Conservation (phyloP, 2,797 vertebrate species). For the Tragopan temminckii region DNA sequence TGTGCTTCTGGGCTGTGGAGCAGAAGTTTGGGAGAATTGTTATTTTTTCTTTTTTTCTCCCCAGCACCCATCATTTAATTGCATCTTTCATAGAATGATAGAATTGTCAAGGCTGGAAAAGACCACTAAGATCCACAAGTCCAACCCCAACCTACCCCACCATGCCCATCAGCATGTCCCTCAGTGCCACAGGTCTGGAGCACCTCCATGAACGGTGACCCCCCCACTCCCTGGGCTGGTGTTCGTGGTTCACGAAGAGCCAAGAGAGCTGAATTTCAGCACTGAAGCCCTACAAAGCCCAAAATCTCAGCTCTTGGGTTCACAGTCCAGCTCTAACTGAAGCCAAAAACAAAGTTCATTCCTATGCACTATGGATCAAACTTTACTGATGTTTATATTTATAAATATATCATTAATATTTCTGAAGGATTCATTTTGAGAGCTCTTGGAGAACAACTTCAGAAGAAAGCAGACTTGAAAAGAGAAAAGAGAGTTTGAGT, state of each 20-base stretch:
- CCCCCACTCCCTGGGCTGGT: too few species aligned
- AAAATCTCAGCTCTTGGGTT: not conserved
- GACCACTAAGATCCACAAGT: too few species aligned
- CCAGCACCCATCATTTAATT: not conserved
- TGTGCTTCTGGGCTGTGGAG: not conserved
- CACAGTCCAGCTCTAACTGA: not conserved
- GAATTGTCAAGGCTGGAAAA: too few species aligned
- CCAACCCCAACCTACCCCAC: too few species aligned
- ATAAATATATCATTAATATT: conserved; percentile 3
- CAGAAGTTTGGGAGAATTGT: not conserved
- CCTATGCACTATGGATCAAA: not conserved
- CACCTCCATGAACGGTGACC: too few species aligned
- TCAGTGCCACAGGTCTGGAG: too few species aligned
- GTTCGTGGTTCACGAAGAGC: not conserved
- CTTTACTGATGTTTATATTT: not conserved
- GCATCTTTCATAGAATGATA: not conserved
- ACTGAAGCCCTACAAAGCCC: not conserved
- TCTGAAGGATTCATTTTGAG: not conserved
- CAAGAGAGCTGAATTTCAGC: not conserved
- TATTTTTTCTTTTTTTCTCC: not conserved
- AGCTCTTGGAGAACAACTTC: not conserved
- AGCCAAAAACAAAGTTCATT: not conserved
- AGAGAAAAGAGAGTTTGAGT: not conserved
- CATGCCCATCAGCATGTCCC: too few species aligned
- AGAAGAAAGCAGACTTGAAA: conserved; percentile 24